Evolutionary conservation across 1,140 invertebrate species (phyloP).

Genomic region (Papilio glaucus): DNA sequence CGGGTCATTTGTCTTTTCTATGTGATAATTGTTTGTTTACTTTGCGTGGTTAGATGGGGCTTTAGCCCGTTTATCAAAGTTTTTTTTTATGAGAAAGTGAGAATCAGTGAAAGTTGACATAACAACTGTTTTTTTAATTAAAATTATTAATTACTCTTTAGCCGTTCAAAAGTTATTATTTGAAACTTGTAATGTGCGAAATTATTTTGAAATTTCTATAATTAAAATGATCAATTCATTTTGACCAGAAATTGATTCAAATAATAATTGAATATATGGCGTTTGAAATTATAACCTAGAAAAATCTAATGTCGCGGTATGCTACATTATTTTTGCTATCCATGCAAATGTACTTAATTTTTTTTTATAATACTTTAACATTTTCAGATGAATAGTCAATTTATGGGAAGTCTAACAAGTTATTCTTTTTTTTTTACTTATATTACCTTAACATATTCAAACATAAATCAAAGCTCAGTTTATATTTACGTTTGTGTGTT

Average conservation of each 20-base stretch:
- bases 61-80: slow-evolving; percentile 15
- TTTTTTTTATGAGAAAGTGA: slow-evolving; percentile 24
- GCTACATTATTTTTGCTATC: no score
- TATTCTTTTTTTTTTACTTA: background rate
- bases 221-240: background rate
- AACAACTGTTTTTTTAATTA: background rate
- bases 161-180: background rate
- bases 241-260: no score
- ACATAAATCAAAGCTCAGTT: background rate
- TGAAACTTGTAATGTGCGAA: background rate
- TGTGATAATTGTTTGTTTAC: slow-evolving; percentile 45
- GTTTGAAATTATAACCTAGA: no score
- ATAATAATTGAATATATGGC: no score
- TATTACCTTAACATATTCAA: background rate
- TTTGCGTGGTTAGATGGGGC: slow-evolving; percentile 14
- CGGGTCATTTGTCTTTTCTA: slow-evolving; percentile 28
- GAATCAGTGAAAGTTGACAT: slow-evolving; percentile 18
- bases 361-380: no score
- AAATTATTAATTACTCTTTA: no score
- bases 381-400: background rate
- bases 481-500: slow-evolving; percentile 23
- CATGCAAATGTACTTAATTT: no score
- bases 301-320: no score
- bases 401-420: background rate
- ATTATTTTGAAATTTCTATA: background rate